Evolutionary conservation across 1,140 invertebrate genomes (phyloP), one percentile per base, ranked within the genome.

Genomic region (Neodiprion fabricii): DNA sequence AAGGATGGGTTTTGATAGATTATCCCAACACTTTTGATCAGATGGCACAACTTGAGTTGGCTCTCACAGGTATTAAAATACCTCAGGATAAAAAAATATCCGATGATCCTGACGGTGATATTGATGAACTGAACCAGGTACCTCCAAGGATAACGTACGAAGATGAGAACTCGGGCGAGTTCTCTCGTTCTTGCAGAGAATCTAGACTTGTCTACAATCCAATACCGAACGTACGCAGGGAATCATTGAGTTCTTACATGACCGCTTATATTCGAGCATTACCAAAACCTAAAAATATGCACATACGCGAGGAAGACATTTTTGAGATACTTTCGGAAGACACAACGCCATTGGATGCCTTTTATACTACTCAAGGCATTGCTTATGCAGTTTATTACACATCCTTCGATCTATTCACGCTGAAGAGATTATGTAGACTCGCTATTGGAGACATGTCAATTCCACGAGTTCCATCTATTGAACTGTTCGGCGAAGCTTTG

Each of bases 1-100:
- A 89, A 70, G 91, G 92, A 7, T 93, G 92, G 88, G 89, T 90
- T 53, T 85, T 93, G 23, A 83, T 92, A 71, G 91, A 93, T 81
- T 93, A 90, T 83, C 92, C 92, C 1, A 88, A 86, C 72, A 89
- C 83, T 23, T 89, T 91, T 72, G 79, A 87, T 14, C 89, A 92
- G 83, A 90, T 91, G 50, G 85, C 87, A 78, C 85, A 89, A 49
- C 79, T 92, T 10, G 91, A 92, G 80, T 87, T 89, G 78, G 84
- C 84, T 7, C 83, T 91, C 77, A 87, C 86, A 17, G 89, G 89
- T 12, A 11, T 12, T 70, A 74, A 67, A 78, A 65, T 71, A 85
- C 81, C 70, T 85, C 87, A 50, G 14, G 79, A 85, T 73, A 78
- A 84, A 74, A 78, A 72, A 53, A 74, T 79, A 10, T 72, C 86